These are phyloP conservation scores for Drosophila ezoana DNA, from an alignment of 2,888 invertebrate genomes.

Conservation along the genomic window DNA sequence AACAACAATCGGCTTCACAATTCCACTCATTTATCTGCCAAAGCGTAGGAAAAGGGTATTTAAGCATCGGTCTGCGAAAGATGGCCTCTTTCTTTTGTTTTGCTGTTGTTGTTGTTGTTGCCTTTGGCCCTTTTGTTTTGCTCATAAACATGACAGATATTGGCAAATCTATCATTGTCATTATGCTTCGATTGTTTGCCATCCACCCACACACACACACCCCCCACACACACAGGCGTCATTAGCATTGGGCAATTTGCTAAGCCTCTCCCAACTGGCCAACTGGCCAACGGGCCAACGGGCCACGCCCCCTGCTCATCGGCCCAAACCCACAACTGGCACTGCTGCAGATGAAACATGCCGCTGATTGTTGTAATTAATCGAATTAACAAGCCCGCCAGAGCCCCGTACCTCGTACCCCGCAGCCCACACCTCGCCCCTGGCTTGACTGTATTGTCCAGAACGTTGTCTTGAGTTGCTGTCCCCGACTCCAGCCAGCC, in stretches of 20 bases:
- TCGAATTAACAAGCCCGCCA: constrained; percentile 82
- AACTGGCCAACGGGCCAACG: no score
- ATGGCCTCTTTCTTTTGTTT: no score
- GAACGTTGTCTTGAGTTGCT: constrained; percentile 52
- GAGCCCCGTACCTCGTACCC: not conserved
- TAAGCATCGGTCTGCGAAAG: no score
- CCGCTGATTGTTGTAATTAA: constrained; percentile 84
- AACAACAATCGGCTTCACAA: no score
- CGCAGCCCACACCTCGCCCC: not conserved
- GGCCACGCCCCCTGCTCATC: constrained; percentile 6
- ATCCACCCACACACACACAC: constrained; percentile 21
- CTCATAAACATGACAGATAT: constrained; percentile 84
- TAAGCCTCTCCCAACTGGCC: constrained; percentile 51
- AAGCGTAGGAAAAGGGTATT: no score
- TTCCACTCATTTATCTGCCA: no score
- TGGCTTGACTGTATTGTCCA: constrained; percentile 38
- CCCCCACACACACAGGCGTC: constrained; percentile 33
- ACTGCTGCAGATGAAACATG: constrained; percentile 74
- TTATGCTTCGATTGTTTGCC: constrained; percentile 84
- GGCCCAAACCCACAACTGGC: constrained; percentile 14
- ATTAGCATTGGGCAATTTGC: constrained; percentile 77
- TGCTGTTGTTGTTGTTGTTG: not conserved
- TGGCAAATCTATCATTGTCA: constrained; percentile 85
- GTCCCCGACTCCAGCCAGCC: not conserved
- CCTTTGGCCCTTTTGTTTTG: constrained; percentile 63